phyloP scores from a whole-genome alignment of 2,888 invertebrate genomes.

The Rutpela maculata region DNA sequence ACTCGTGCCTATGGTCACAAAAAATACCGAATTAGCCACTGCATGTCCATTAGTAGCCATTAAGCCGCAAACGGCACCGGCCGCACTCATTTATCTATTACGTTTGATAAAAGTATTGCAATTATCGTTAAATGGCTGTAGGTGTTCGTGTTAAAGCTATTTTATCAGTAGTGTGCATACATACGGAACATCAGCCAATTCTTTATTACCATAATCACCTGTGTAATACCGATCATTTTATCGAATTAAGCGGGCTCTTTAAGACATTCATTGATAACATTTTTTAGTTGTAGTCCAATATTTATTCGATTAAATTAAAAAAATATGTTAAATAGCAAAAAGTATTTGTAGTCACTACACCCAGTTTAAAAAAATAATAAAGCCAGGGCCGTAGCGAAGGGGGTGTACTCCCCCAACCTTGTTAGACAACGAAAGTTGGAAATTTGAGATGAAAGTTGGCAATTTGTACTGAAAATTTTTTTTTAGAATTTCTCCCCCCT shows the following conservation, averaged over 20 bases:
- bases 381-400: too few species aligned
- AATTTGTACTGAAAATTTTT: too few species aligned
- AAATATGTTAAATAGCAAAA: background rate
- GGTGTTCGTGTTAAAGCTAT: slow-evolving; percentile 26
- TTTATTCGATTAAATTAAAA: background rate
- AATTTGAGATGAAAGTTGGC: too few species aligned
- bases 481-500: too few species aligned
- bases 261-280: background rate
- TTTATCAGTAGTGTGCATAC: slow-evolving; percentile 28
- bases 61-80: background rate
- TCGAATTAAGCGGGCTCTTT: background rate
- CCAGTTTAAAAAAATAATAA: too few species aligned
- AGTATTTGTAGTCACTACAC: background rate
- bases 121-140: slow-evolving; percentile 23
- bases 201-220: background rate
- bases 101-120: slow-evolving; percentile 10
- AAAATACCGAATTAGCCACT: slow-evolving; percentile 53
- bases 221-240: background rate
- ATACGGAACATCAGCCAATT: background rate
- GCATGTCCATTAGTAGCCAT: slow-evolving; percentile 25
- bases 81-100: slow-evolving; percentile 16
- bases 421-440: too few species aligned
- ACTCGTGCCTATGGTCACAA: slow-evolving; percentile 73
- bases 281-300: background rate
- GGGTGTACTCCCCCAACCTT: too few species aligned